A percentile compares a stretch with the other conserved stretches of the same genome.
phyloP scores from a whole-genome alignment of 2,113 vertebrate genomes.

The Tor tambroides region DNA sequence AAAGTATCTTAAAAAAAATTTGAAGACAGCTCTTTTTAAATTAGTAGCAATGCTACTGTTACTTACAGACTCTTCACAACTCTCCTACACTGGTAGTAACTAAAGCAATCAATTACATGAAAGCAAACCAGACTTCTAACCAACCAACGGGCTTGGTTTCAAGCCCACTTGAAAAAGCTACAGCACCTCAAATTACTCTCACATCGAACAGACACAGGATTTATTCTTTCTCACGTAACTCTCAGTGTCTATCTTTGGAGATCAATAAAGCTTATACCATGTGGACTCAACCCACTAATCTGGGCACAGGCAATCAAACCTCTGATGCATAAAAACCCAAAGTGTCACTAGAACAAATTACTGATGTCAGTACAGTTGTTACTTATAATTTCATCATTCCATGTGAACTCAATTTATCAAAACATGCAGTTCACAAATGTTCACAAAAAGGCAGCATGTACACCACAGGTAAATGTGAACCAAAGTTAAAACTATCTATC shows the following conservation, averaged over 20 bases:
- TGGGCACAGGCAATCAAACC: conserved; percentile 13
- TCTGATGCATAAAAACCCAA: conserved; percentile 1
- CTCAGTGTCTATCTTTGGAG: conserved; percentile 9
- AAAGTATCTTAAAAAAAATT: too few relatives aligned
- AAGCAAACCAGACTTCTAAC: conserved; percentile 28
- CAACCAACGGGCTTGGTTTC: conserved; percentile 21
- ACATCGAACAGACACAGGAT: conserved; percentile 44
- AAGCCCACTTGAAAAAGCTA: conserved; percentile 32
- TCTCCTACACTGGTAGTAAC: conserved; percentile 8
- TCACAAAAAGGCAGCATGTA: too few relatives aligned
- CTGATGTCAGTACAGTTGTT: not conserved
- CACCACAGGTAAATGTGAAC: too few relatives aligned
- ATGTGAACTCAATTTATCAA: not conserved
- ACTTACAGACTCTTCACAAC: too few relatives aligned
- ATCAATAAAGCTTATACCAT: conserved; percentile 42
- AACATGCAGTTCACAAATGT: too few relatives aligned
- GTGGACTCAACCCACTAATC: conserved; percentile 28
- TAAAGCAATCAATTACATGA: conserved; percentile 47
- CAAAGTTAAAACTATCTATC: too few relatives aligned
- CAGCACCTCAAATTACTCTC: conserved; percentile 40
- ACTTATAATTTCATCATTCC: conserved; percentile 24
- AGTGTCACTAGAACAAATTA: conserved; percentile 29
- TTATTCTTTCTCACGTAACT: not conserved
- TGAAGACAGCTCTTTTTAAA: too few relatives aligned
- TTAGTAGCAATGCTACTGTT: too few relatives aligned